These are phyloP conservation scores for Drosophila eohydei DNA, from an alignment of 2,888 invertebrate species.

Conservation along the genomic window DNA sequence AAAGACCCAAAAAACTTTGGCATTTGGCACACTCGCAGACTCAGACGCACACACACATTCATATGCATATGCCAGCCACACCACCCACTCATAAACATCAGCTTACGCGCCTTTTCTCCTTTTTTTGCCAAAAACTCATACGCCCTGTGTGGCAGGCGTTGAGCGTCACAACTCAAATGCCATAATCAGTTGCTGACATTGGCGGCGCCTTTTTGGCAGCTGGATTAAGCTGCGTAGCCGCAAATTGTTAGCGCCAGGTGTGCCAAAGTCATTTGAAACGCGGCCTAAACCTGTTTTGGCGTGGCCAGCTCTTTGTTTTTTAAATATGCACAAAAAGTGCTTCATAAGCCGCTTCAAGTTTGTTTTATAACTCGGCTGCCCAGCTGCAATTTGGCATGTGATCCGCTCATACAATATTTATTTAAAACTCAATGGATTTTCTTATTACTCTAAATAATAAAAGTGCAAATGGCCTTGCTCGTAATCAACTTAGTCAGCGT, in stretches of 20 bases:
- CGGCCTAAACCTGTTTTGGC: not conserved
- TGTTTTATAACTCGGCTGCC: not conserved
- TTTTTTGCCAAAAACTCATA: conserved; percentile 7
- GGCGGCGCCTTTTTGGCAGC: conserved; percentile 9
- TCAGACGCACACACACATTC: not conserved
- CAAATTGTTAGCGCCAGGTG: conserved; percentile 28
- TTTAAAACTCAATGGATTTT: conserved; percentile 4
- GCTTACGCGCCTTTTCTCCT: conserved; percentile 9
- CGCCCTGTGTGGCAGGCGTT: conserved; percentile 12
- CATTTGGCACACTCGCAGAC: conserved; percentile 5
- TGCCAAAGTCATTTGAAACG: conserved; percentile 7
- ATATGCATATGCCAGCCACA: not conserved
- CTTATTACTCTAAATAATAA: conserved; percentile 4
- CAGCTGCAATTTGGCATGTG: not conserved
- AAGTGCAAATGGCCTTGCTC: conserved; percentile 4
- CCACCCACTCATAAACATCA: conserved; percentile 19
- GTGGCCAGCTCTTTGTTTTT: conserved; percentile 1
- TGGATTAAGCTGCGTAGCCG: conserved; percentile 27
- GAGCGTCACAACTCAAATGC: conserved; percentile 34
- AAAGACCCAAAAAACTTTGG: conserved; percentile 36
- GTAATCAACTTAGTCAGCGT: conserved; percentile 50
- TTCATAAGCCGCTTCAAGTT: not conserved
- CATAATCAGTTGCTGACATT: conserved; percentile 39
- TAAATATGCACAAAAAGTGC: not conserved
- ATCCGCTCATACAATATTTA: conserved; percentile 9